Evolutionary conservation across 2,113 vertebrate genomes (phyloP).

Genomic region (Galemys pyrenaicus): DNA sequence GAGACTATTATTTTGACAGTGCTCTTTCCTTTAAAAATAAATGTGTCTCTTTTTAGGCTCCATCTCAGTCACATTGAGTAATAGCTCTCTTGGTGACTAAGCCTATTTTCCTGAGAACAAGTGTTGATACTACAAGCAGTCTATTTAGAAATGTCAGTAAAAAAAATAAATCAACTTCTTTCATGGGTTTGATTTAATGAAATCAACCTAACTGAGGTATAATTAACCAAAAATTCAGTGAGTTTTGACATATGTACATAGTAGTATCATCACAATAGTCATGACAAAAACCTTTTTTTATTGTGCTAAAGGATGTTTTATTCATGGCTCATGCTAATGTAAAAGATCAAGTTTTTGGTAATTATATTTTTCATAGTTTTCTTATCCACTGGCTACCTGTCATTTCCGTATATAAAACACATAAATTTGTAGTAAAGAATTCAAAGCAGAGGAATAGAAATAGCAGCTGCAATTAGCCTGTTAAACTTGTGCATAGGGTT

Average conservation of each 20-base stretch:
- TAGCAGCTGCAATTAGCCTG: background rate
- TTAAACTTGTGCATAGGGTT: background rate
- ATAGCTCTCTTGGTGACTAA: background rate
- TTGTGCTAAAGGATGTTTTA: background rate
- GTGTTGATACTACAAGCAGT: background rate
- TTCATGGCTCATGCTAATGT: background rate
- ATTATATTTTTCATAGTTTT: background rate
- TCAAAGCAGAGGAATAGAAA: constrained; percentile 15
- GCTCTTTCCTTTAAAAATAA: constrained; percentile 30
- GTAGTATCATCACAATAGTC: background rate
- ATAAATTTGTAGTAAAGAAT: background rate
- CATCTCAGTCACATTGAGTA: background rate
- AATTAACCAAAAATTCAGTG: background rate
- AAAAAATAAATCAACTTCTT: constrained; percentile 1
- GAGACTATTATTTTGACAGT: background rate
- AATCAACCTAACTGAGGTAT: constrained; percentile 27
- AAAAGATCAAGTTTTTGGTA: background rate
- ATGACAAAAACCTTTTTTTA: background rate
- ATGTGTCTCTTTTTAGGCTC: background rate
- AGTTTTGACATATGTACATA: background rate
- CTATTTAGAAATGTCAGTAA: constrained; percentile 8
- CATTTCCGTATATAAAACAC: background rate
- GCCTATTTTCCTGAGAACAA: background rate
- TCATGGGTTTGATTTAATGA: background rate
- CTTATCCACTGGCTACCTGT: background rate